Conservation (phyloP, 1,140 invertebrate genomes). For the Scaptodrosophila lebanonensis region DNA sequence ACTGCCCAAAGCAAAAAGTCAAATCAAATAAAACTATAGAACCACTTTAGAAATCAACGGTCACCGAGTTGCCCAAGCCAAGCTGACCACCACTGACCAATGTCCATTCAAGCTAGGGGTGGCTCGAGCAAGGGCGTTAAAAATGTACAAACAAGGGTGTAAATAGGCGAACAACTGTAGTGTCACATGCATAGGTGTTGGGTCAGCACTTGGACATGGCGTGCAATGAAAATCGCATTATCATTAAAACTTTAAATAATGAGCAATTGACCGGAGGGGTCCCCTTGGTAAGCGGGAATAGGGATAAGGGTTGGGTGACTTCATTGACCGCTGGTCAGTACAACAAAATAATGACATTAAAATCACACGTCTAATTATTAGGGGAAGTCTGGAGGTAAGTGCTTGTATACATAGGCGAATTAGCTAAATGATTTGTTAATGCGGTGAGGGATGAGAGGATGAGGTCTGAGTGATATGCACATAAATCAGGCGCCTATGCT, state of each 20-base stretch:
- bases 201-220: slow-evolving; percentile 12
- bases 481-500: too few relatives aligned
- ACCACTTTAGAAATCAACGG: slow-evolving; percentile 45
- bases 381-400: too few relatives aligned
- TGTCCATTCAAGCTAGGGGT: not conserved
- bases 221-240: slow-evolving; percentile 61
- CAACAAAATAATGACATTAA: not conserved
- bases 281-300: not conserved
- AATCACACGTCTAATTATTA: slow-evolving; percentile 25
- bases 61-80: slow-evolving; percentile 44
- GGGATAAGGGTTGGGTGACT: slow-evolving; percentile 19
- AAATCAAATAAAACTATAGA: slow-evolving; percentile 54
- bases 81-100: slow-evolving; percentile 41
- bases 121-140: slow-evolving; percentile 26
- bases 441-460: too few relatives aligned
- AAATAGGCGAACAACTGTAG: slow-evolving; percentile 7
- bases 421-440: too few relatives aligned
- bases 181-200: not conserved
- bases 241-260: slow-evolving; percentile 55
- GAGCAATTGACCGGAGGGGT: slow-evolving; percentile 11
- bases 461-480: too few relatives aligned
- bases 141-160: slow-evolving; percentile 50
- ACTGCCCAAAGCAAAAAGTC: slow-evolving; percentile 59
- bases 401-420: too few relatives aligned
- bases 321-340: slow-evolving; percentile 29